Conservation (phyloP, 1,140 invertebrate genomes). For the Pinna nobilis region DNA sequence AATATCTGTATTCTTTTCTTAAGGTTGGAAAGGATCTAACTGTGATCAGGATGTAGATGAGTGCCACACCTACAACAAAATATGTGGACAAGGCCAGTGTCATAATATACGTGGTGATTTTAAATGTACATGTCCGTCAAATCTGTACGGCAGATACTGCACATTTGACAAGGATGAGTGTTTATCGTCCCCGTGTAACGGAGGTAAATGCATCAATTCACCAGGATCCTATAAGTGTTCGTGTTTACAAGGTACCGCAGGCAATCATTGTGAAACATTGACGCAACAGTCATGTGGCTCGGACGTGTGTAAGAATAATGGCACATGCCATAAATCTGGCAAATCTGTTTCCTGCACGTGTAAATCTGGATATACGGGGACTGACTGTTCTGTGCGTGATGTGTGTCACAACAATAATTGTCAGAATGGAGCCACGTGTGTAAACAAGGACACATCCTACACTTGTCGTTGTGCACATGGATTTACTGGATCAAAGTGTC, state of each 20-base stretch:
- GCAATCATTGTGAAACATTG: slow-evolving; percentile 8
- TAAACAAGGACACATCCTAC: background rate
- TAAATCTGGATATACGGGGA: background rate
- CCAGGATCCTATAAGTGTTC: slow-evolving; percentile 2
- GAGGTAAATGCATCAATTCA: background rate
- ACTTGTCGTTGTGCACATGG: slow-evolving; percentile 5
- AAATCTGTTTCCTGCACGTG: background rate
- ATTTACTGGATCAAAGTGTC: background rate
- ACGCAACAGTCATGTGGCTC: background rate
- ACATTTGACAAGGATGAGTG: slow-evolving; percentile 21
- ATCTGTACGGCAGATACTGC: slow-evolving; percentile 7
- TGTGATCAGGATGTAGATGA: slow-evolving; percentile 34
- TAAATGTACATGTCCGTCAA: slow-evolving; percentile 13
- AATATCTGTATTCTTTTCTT: background rate
- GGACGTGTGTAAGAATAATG: background rate
- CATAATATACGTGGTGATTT: slow-evolving; percentile 24
- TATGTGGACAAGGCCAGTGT: slow-evolving; percentile 24
- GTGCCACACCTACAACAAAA: background rate
- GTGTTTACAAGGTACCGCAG: background rate
- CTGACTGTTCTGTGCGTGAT: background rate
- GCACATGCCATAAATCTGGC: background rate
- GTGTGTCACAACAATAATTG: background rate
- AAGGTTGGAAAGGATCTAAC: slow-evolving; percentile 22
- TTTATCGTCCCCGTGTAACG: background rate
- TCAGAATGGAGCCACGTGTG: background rate